These are phyloP conservation scores for Drosophila kurseongensis DNA, from an alignment of 1,140 invertebrate species.

Conservation along the genomic window DNA sequence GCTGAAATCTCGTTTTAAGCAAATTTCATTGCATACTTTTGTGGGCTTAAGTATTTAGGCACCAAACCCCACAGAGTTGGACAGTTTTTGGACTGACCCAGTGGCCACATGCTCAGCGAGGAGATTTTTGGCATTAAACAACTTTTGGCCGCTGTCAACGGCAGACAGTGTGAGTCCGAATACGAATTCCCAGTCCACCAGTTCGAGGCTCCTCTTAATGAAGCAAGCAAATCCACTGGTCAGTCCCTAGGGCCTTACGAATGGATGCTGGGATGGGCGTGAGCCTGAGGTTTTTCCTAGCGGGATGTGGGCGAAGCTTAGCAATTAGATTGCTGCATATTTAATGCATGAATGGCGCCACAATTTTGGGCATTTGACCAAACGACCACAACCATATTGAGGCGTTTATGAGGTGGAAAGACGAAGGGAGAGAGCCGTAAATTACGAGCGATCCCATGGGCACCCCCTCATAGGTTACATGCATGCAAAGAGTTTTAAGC, in stretches of 20 bases:
- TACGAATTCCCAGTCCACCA: constrained; percentile 9
- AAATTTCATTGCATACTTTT: constrained; percentile 79
- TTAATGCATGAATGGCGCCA: constrained; percentile 76
- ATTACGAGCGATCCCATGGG: constrained; percentile 34
- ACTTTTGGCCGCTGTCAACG: constrained; percentile 57
- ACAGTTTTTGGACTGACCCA: constrained; percentile 5
- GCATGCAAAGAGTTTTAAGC: constrained; percentile 54
- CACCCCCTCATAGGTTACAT: constrained; percentile 22
- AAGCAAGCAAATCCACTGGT: constrained; percentile 75
- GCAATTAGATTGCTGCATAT: constrained; percentile 81
- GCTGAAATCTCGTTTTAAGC: constrained; percentile 69
- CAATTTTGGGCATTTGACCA: constrained; percentile 71
- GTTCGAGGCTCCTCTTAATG: constrained; percentile 52
- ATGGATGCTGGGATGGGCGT: constrained; percentile 2
- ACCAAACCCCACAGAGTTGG: constrained; percentile 29
- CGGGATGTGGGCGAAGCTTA: constrained; percentile 49
- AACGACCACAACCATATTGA: constrained; percentile 65
- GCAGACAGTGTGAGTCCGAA: constrained; percentile 36
- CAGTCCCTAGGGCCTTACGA: constrained; percentile 23
- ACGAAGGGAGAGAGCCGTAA: constrained; percentile 6
- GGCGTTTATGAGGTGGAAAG: constrained; percentile 52
- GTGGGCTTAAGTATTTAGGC: constrained; percentile 78
- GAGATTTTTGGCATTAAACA: constrained; percentile 58
- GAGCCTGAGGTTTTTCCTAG: neutral
- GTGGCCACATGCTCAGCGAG: constrained; percentile 25